Evolutionary conservation across 2,113 vertebrate genomes (phyloP).

Genomic region (Bujurquina vittata): DNA sequence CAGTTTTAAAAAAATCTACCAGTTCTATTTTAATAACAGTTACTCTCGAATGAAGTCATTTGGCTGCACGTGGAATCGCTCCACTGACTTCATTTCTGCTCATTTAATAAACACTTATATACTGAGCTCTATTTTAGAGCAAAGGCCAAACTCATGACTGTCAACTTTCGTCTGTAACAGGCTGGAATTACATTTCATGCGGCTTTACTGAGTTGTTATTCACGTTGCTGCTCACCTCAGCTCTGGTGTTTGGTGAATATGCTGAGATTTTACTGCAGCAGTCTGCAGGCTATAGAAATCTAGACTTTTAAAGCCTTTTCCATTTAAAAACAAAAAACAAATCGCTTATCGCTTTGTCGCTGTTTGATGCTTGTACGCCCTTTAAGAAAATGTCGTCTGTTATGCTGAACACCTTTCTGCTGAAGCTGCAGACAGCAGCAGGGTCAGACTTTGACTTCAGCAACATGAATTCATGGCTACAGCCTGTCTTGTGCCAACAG

Average conservation of each 20-base stretch:
- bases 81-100: not conserved
- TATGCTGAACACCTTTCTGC: not conserved
- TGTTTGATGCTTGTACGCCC: not conserved
- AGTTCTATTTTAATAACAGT: not conserved
- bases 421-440: not conserved
- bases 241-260: not conserved
- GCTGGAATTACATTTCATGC: not conserved
- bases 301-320: not conserved
- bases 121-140: not conserved
- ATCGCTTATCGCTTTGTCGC: not conserved
- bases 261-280: too few species aligned
- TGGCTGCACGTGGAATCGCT: not conserved
- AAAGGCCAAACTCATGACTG: not conserved
- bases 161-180: not conserved
- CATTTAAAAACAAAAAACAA: too few species aligned
- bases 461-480: not conserved
- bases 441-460: not conserved
- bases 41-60: not conserved
- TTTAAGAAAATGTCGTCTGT: not conserved
- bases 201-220: not conserved
- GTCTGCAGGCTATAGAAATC: not conserved
- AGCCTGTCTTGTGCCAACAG: not conserved
- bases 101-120: constrained; percentile 7
- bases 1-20: not conserved
- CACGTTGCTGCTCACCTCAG: not conserved